These are phyloP conservation scores for Hyperopisus bebe DNA, from an alignment of 2,113 vertebrate genomes.

Conservation along the genomic window DNA sequence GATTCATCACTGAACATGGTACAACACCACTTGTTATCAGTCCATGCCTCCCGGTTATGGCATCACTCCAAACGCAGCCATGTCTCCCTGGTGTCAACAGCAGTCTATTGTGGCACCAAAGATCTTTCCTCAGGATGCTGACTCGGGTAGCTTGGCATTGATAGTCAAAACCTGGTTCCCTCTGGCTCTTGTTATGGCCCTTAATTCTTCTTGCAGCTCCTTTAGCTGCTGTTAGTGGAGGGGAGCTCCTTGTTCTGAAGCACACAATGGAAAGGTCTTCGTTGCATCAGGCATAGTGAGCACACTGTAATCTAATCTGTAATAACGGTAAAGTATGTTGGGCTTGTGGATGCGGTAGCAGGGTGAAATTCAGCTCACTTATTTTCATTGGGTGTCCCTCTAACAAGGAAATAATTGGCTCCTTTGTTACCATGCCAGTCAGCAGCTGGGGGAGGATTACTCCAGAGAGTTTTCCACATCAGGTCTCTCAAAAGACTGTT, in stretches of 20 bases:
- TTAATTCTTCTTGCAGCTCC: neutral
- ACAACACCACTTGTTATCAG: too few species aligned
- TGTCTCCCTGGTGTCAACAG: neutral
- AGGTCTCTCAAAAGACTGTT: neutral
- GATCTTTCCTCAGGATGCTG: neutral
- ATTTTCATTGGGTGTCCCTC: neutral
- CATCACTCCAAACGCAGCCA: too few species aligned
- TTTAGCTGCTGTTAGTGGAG: neutral
- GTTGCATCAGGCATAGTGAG: neutral
- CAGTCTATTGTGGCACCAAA: neutral
- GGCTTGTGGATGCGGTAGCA: neutral
- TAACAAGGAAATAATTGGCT: neutral
- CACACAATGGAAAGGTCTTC: neutral
- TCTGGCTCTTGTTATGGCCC: neutral
- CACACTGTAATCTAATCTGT: neutral
- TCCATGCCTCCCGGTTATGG: too few species aligned
- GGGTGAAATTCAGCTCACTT: neutral
- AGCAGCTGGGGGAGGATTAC: neutral
- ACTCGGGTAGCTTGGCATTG: neutral
- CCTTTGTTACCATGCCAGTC: neutral
- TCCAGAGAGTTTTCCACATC: neutral
- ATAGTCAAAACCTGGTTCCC: neutral
- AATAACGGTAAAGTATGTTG: neutral
- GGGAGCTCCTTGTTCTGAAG: neutral
- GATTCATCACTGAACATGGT: too few species aligned